These are phyloP conservation scores for Esox masquinongy DNA, from an alignment of 2,797 vertebrate genomes.

Conservation along the genomic window DNA sequence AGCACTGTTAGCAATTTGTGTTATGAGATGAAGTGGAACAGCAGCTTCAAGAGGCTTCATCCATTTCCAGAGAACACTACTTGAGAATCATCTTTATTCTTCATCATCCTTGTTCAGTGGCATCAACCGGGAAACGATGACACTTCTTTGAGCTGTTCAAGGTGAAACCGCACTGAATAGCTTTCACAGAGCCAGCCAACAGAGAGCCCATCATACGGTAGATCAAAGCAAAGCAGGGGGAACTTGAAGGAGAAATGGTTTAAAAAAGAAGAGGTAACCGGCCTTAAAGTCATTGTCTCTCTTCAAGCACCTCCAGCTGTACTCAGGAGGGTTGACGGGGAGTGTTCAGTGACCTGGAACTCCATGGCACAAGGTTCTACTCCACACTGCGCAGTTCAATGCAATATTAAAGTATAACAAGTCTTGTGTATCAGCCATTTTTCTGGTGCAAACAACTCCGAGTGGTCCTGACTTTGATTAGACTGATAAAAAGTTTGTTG, in stretches of 20 bases:
- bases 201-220: not conserved
- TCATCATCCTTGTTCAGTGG: constrained; percentile 13
- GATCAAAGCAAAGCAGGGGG: not conserved
- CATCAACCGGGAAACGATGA: not conserved
- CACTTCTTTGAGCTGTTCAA: constrained; percentile 15
- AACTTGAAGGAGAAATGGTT: constrained; percentile 15
- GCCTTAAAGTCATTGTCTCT: constrained; percentile 9
- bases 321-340: constrained; percentile 30
- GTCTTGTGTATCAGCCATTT: constrained; percentile 1
- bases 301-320: constrained; percentile 29
- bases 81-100: constrained; percentile 11
- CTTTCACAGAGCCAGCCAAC: constrained; percentile 1
- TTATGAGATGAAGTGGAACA: not conserved
- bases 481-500: not conserved
- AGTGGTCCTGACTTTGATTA: constrained; percentile 12
- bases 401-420: constrained; percentile 28
- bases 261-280: constrained; percentile 10
- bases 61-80: not conserved
- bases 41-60: constrained; percentile 7
- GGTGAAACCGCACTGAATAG: not conserved
- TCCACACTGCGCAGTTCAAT: constrained; percentile 19
- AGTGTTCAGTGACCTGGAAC: constrained; percentile 13
- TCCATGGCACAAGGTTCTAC: constrained; percentile 18
- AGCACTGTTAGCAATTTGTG: not conserved
- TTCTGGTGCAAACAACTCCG: not conserved